phyloP scores from a whole-genome alignment of 2,888 invertebrate species.

The Hanleya hanleyi region DNA sequence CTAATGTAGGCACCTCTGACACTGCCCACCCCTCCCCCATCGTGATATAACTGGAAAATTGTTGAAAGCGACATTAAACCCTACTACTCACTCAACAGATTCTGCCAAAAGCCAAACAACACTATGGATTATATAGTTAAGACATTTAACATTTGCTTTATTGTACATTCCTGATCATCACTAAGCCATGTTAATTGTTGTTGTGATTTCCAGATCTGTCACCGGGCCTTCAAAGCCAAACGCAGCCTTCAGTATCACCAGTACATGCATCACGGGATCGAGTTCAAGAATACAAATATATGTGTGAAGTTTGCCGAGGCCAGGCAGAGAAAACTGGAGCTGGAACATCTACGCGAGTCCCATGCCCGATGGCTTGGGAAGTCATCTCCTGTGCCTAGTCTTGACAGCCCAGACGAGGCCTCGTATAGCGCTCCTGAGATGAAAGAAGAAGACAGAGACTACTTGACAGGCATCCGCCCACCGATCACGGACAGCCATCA shows the following conservation, averaged over 20 bases:
- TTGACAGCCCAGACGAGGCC: background rate
- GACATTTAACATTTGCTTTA: too few relatives aligned
- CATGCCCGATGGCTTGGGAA: background rate
- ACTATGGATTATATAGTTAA: too few relatives aligned
- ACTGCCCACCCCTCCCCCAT: too few relatives aligned
- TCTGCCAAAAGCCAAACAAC: too few relatives aligned
- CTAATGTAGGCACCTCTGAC: too few relatives aligned
- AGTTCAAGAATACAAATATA: conserved; percentile 22
- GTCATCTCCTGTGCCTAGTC: background rate
- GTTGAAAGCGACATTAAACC: too few relatives aligned
- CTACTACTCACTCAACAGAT: too few relatives aligned
- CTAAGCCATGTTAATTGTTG: too few relatives aligned
- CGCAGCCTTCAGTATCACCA: conserved; percentile 65
- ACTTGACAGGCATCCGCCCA: conserved; percentile 16
- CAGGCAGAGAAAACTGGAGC: background rate
- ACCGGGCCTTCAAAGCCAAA: conserved; percentile 68
- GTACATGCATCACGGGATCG: conserved; percentile 45
- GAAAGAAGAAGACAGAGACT: background rate
- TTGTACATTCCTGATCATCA: too few relatives aligned
- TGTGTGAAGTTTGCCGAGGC: background rate
- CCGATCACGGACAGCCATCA: background rate
- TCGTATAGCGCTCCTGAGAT: conserved; percentile 12
- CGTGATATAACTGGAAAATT: too few relatives aligned
- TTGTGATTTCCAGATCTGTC: conserved; percentile 62
- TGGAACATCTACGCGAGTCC: background rate